Evolutionary conservation across 1,140 invertebrate species (phyloP).

Genomic region (Drosophila hydei): DNA sequence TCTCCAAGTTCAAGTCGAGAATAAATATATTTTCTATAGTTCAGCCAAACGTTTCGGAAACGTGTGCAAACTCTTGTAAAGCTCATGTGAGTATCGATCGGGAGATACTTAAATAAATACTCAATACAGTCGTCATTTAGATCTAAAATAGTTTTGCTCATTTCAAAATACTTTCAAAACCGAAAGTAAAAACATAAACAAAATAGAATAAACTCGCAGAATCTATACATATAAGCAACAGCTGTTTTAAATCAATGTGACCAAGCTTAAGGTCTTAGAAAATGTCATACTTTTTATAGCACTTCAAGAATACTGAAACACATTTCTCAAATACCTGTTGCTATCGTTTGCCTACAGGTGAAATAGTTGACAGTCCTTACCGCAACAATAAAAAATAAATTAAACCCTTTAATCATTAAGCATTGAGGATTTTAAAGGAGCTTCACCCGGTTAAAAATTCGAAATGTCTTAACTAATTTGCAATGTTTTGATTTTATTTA

Average conservation of each 20-base stretch:
- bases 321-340: background rate
- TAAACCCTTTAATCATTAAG: no score
- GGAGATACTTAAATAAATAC: constrained; percentile 12
- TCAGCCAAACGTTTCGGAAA: constrained; percentile 10
- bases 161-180: background rate
- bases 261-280: background rate
- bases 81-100: constrained; percentile 18
- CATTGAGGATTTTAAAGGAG: no score
- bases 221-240: constrained; percentile 21
- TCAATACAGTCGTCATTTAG: constrained; percentile 31
- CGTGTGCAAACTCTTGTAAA: constrained; percentile 16
- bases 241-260: constrained; percentile 10
- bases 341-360: no score
- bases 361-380: no score
- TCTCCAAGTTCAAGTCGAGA: constrained; percentile 16
- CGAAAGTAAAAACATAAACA: background rate
- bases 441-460: no score
- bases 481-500: no score
- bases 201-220: background rate
- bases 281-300: background rate
- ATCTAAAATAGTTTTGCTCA: constrained; percentile 15
- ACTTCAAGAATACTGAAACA: background rate
- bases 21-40: constrained; percentile 1
- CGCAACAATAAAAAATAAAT: no score
- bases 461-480: no score